These are phyloP conservation scores for Sussaba pulchella DNA, from an alignment of 2,888 invertebrate species.

Conservation along the genomic window DNA sequence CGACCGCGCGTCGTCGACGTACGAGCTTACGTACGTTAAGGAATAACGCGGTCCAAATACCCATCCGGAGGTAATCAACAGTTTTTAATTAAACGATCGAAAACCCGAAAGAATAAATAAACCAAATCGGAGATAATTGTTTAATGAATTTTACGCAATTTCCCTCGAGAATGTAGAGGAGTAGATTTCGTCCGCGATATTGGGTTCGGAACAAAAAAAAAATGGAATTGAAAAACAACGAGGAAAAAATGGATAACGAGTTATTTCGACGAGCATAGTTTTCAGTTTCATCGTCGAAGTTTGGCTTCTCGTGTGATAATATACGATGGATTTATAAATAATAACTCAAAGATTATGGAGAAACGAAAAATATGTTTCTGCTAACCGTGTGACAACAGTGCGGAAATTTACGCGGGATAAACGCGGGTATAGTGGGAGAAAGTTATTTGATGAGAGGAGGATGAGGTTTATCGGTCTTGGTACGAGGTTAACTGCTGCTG, in stretches of 20 bases:
- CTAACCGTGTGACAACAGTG: slow-evolving; percentile 13
- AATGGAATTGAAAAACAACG: background rate
- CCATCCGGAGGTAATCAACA: slow-evolving; percentile 56
- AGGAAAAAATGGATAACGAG: background rate
- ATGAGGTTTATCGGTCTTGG: slow-evolving; percentile 43
- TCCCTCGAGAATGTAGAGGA: no score
- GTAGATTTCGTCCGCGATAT: no score
- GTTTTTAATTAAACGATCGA: slow-evolving; percentile 15
- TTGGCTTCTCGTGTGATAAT: slow-evolving; percentile 46
- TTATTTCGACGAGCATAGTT: no score
- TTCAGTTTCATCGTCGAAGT: background rate
- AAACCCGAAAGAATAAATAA: background rate
- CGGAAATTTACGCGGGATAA: slow-evolving; percentile 21
- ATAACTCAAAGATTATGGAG: slow-evolving; percentile 14
- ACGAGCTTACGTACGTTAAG: slow-evolving; percentile 69
- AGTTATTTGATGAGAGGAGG: slow-evolving; percentile 33
- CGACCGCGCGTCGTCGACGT: slow-evolving; percentile 80
- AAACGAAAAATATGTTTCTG: slow-evolving; percentile 6
- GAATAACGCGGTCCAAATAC: slow-evolving; percentile 37
- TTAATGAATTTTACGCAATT: no score
- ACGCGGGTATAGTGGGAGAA: slow-evolving; percentile 35
- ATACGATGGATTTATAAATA: slow-evolving; percentile 59
- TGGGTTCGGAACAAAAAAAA: no score
- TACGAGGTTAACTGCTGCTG: slow-evolving; percentile 50
- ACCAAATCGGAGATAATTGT: background rate